Conservation (phyloP, 2,888 invertebrate species). For the Synergus umbraculus region DNA sequence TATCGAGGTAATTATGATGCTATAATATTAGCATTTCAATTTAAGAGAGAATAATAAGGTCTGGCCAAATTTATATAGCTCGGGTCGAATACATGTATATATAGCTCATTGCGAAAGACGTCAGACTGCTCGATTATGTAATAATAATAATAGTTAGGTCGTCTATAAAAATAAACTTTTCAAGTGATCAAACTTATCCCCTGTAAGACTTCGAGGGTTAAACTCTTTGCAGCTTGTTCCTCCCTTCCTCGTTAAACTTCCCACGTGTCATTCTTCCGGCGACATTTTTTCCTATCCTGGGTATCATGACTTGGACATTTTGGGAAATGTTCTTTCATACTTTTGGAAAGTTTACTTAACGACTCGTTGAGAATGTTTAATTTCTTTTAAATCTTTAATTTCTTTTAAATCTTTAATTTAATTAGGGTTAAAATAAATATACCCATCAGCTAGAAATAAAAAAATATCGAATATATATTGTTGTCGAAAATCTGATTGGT, state of each 20-base stretch:
- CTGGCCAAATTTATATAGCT: background rate
- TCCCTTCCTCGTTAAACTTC: conserved; percentile 25
- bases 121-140: background rate
- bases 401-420: too few species aligned
- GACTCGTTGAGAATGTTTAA: background rate
- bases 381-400: too few species aligned
- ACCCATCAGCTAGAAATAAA: too few species aligned
- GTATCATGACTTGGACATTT: conserved; percentile 9
- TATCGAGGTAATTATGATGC: background rate
- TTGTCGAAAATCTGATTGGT: too few species aligned
- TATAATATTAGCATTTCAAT: background rate
- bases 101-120: background rate
- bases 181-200: conserved; percentile 1
- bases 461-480: too few species aligned
- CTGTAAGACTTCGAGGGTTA: background rate
- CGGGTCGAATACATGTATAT: too few species aligned
- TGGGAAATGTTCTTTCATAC: background rate
- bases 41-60: background rate
- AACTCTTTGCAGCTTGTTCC: background rate
- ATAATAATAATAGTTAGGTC: background rate
- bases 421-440: too few species aligned
- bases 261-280: conserved; percentile 30
- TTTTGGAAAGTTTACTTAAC: background rate
- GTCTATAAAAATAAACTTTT: background rate
- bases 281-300: conserved; percentile 17